Percentiles rank a stretch among this genome's conserved stretches.
Conservation (phyloP, 2,113 vertebrate species). For the Leptodactylus fuscus region DNA sequence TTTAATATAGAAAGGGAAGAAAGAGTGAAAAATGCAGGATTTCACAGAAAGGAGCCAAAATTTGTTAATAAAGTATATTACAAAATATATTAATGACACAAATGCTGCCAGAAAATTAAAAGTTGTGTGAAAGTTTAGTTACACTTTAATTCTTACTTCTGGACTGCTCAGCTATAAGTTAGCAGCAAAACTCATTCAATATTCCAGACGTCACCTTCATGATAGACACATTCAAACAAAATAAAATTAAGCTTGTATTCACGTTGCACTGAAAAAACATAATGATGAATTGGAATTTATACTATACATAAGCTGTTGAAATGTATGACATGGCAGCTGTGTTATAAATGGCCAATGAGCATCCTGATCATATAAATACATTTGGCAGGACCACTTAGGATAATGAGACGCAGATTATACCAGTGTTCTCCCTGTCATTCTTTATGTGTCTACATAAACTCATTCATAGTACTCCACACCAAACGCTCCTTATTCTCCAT, state of each 20-base stretch:
- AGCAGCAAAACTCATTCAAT: background rate
- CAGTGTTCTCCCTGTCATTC: background rate
- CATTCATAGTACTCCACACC: background rate
- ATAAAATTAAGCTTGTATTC: background rate
- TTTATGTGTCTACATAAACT: background rate
- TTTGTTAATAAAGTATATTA: no score
- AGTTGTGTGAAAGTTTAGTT: no score
- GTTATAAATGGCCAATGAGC: background rate
- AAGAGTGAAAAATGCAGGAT: no score
- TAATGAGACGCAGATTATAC: background rate
- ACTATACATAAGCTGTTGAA: background rate
- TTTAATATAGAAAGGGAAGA: no score
- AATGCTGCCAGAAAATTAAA: no score
- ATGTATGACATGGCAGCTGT: background rate
- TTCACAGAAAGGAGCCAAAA: no score
- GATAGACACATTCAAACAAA: background rate
- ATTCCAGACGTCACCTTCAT: background rate
- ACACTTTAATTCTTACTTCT: no score
- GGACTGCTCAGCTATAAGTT: no score
- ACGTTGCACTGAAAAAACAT: background rate
- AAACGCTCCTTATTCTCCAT: slow-evolving; percentile 7
- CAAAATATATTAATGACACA: no score
- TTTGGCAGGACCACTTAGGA: background rate
- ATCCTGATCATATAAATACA: background rate
- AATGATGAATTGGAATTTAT: background rate